phyloP scores from a whole-genome alignment of 2,797 vertebrate genomes.

The Falco novaeseelandiae region DNA sequence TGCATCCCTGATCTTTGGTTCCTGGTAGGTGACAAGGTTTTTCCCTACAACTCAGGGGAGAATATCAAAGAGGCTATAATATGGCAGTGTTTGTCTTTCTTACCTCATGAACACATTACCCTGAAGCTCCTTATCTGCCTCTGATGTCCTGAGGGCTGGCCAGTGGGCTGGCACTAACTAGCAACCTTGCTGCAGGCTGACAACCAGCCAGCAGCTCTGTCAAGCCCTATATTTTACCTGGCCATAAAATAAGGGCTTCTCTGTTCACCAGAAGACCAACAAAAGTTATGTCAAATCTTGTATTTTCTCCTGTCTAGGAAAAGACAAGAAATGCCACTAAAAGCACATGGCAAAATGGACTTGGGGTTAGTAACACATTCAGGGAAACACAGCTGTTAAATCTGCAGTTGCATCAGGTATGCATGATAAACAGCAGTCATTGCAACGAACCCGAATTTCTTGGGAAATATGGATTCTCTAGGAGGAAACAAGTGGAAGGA shows the following conservation, averaged over 20 bases:
- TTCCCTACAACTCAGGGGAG: neutral
- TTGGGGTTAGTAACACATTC: neutral
- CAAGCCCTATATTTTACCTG: neutral
- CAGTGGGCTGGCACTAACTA: neutral
- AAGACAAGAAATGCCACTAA: neutral
- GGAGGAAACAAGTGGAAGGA: neutral
- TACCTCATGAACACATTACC: neutral
- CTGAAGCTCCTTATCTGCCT: neutral
- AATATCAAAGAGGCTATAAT: neutral
- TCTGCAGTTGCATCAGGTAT: neutral
- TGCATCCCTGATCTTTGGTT: neutral
- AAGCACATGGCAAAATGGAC: neutral
- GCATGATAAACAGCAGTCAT: neutral
- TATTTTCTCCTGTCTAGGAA: neutral
- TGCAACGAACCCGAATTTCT: neutral
- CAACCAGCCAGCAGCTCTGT: neutral
- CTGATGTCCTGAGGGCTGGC: neutral
- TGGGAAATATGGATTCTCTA: neutral
- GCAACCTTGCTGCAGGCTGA: neutral
- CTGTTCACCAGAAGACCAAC: neutral
- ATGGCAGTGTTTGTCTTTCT: neutral
- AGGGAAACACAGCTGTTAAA: neutral
- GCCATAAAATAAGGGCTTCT: neutral
- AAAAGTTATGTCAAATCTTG: neutral
- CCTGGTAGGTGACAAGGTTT: neutral